These are phyloP conservation scores for Morbakka virulenta DNA, from an alignment of 30 jellyfish, hydroid and myxozoan species.

Conservation along the genomic window DNA sequence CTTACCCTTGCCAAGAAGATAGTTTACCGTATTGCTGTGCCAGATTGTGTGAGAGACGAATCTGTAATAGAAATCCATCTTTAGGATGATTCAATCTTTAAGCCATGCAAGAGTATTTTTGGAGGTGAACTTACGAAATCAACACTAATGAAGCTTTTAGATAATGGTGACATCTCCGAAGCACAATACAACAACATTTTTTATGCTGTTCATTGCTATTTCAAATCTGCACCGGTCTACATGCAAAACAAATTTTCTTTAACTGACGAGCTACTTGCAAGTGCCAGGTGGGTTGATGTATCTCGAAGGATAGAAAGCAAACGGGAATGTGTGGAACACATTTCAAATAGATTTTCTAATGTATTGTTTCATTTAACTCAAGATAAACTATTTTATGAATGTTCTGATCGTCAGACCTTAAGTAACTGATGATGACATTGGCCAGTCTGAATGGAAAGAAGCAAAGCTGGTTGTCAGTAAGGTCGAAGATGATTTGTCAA, in stretches of 20 bases:
- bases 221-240: constrained; percentile 7
- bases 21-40: constrained; percentile 35
- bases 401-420: no score
- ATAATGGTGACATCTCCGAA: constrained; percentile 51
- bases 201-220: constrained; percentile 36
- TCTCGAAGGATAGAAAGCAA: no score
- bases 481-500: no score
- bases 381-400: no score
- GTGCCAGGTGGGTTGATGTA: no score
- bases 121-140: constrained; percentile 31
- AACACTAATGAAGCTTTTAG: not conserved
- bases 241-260: constrained; percentile 21
- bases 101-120: not conserved
- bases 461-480: no score
- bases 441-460: no score
- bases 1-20: constrained; percentile 28
- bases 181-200: constrained; percentile 4
- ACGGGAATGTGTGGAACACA: no score
- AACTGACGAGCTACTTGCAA: constrained; percentile 5
- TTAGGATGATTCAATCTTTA: constrained; percentile 15
- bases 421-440: no score
- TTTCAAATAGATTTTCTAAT: no score
- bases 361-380: no score
- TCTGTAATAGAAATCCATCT: constrained; percentile 1
- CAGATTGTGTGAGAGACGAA: not conserved